These are phyloP conservation scores for Cryptocheilus praepositus DNA, from an alignment of 2,888 invertebrate genomes.

Conservation along the genomic window DNA sequence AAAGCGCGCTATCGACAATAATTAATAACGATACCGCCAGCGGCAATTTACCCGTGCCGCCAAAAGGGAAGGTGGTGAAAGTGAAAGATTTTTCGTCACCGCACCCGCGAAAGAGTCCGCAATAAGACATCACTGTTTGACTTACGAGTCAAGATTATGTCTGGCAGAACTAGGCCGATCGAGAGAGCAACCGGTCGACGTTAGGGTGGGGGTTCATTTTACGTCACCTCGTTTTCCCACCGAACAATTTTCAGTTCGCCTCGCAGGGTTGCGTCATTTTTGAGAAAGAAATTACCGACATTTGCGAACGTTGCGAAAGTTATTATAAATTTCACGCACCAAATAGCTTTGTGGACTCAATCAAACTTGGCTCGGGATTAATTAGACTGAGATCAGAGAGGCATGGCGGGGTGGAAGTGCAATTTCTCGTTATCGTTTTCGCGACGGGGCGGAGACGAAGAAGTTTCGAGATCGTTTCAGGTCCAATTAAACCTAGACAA, in stretches of 20 bases:
- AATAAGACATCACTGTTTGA: slow-evolving; percentile 23
- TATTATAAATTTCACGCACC: slow-evolving; percentile 22
- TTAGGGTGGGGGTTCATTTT: background rate
- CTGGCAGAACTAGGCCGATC: slow-evolving; percentile 2
- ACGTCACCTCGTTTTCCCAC: too few relatives aligned
- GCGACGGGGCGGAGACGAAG: slow-evolving; percentile 41
- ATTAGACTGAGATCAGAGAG: slow-evolving; percentile 34
- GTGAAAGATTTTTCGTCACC: slow-evolving; percentile 14
- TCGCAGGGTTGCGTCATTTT: too few relatives aligned
- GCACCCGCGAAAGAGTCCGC: slow-evolving; percentile 24
- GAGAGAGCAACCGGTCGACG: background rate
- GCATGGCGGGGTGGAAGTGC: slow-evolving; percentile 20
- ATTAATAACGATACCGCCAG: too few relatives aligned
- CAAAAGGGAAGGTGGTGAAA: slow-evolving; percentile 22
- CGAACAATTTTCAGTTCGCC: too few relatives aligned
- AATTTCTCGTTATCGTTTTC: slow-evolving; percentile 47
- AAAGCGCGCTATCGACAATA: too few relatives aligned
- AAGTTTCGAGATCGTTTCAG: slow-evolving; percentile 48
- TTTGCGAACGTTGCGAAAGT: background rate
- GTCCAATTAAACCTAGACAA: slow-evolving; percentile 51
- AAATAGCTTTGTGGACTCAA: slow-evolving; percentile 31
- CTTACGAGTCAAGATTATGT: slow-evolving; percentile 39
- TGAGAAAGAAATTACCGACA: background rate
- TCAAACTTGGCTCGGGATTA: slow-evolving; percentile 44
- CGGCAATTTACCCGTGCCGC: too few relatives aligned